Evolutionary conservation across 2,797 vertebrate genomes (phyloP), one percentile per base, ranked within the genome.

Genomic region (Centropyge bicolor): DNA sequence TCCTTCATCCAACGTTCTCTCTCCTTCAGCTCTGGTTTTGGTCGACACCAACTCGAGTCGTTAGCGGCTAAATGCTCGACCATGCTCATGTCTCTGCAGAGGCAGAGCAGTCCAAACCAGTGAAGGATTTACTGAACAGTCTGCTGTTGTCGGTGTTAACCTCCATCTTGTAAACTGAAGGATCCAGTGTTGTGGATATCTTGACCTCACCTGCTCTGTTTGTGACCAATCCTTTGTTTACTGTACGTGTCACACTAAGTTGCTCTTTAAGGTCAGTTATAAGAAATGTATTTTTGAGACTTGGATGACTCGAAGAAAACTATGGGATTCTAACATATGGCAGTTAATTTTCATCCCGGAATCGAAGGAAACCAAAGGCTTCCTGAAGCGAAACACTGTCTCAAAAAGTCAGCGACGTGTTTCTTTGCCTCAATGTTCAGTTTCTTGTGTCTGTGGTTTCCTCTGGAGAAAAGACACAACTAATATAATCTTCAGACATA

Each of bases 401-500:
- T n/a, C 6, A 52, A 7, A 55, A n/a, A n/a, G n/a, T n/a, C 16
- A 4, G 10, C 12, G 1, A 4, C 12, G 27, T 20, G 40, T 36
- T 74, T 24, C 36, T 81, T 59, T 62, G 83, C 57, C 56, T 46
- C 9, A 11, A 22, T 27, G 69, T 71, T 54, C 24, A 35, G 38
- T 59, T 67, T 40, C 43, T 69, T 12, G 27, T 69, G 70, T 61
- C 74, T 71, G 76, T 74, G 75, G 1, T 1, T 69, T 27, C 73
- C 70, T 62, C 48, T 61, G 48, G 59, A 74, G 59, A 36, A 59
- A 76, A 81, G 19, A 46, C 61, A 54, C 49, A 40, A 54, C 66
- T 22, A n/a, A 80, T 74, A 79, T 70, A 55, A 78, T 81, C 71
- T 76, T 70, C 22, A 49, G 41, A 63, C 79, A 74, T 81, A 71